phyloP scores from a whole-genome alignment of 2,113 vertebrate genomes.

The Cynocephalus volans region DNA sequence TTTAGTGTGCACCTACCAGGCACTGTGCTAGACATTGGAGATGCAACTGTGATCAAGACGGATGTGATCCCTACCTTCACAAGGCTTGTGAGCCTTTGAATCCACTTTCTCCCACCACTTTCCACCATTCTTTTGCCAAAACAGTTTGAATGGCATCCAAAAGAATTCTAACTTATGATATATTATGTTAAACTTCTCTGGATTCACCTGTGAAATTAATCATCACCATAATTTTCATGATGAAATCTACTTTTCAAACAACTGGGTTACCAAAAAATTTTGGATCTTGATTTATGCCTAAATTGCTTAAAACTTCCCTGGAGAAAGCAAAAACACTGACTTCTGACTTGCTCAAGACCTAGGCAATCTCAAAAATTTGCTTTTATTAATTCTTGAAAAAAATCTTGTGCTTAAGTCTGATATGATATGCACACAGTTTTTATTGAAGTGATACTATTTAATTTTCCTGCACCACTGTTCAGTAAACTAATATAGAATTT shows the following conservation, averaged over 20 bases:
- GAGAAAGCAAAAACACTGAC: not conserved
- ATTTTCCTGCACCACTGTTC: not conserved
- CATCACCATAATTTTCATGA: not conserved
- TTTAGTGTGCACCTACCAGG: not conserved
- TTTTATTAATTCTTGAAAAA: not conserved
- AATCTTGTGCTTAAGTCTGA: not conserved
- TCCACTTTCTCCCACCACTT: not conserved
- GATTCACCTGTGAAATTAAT: not conserved
- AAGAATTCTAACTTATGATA: not conserved
- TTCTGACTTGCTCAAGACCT: not conserved
- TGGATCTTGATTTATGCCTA: not conserved
- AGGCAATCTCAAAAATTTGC: not conserved
- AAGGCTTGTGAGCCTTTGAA: not conserved
- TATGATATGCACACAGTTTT: not conserved
- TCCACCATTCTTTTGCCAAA: not conserved
- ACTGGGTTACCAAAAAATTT: not conserved
- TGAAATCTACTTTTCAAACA: slow-evolving; percentile 49
- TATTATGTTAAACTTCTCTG: not conserved
- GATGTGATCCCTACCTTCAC: not conserved
- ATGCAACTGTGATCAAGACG: not conserved
- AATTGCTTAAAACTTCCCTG: not conserved
- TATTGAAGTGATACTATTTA: not conserved
- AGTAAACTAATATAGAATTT: not conserved
- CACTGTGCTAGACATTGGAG: not conserved
- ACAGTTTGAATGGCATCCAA: not conserved